phyloP scores from a whole-genome alignment of 1,140 invertebrate species.

The Agrypnia vestita region DNA sequence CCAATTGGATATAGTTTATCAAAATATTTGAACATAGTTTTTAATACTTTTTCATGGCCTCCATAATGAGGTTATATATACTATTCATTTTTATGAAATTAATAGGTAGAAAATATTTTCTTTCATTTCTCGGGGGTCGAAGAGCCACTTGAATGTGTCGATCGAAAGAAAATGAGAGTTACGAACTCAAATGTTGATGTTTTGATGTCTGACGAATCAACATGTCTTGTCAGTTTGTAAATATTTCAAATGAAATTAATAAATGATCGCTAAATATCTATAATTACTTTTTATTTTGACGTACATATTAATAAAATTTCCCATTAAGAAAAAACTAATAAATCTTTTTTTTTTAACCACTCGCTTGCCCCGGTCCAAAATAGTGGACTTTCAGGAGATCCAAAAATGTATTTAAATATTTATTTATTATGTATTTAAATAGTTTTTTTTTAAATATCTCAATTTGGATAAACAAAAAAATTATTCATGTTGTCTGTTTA shows the following conservation, averaged over 20 bases:
- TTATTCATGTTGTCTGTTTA: too few relatives aligned
- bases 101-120: constrained; percentile 31
- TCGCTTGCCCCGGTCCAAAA: too few relatives aligned
- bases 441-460: too few relatives aligned
- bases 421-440: too few relatives aligned
- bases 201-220: constrained; percentile 8
- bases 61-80: constrained; percentile 3
- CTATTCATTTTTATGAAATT: constrained; percentile 32
- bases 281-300: not conserved
- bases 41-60: constrained; percentile 36
- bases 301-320: too few relatives aligned
- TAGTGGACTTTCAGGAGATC: too few relatives aligned
- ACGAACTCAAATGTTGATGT: not conserved
- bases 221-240: constrained; percentile 50
- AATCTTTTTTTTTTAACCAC: too few relatives aligned
- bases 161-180: not conserved
- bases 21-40: constrained; percentile 4
- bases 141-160: not conserved
- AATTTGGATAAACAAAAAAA: too few relatives aligned
- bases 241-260: constrained; percentile 59
- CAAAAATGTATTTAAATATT: too few relatives aligned
- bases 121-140: not conserved
- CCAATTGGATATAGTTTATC: constrained; percentile 9
- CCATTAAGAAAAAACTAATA: too few relatives aligned
- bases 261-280: constrained; percentile 57